Percentiles rank a stretch among this genome's conserved stretches.
These are phyloP conservation scores for Clarias gariepinus DNA, from an alignment of 2,113 vertebrate genomes.

Conservation along the genomic window DNA sequence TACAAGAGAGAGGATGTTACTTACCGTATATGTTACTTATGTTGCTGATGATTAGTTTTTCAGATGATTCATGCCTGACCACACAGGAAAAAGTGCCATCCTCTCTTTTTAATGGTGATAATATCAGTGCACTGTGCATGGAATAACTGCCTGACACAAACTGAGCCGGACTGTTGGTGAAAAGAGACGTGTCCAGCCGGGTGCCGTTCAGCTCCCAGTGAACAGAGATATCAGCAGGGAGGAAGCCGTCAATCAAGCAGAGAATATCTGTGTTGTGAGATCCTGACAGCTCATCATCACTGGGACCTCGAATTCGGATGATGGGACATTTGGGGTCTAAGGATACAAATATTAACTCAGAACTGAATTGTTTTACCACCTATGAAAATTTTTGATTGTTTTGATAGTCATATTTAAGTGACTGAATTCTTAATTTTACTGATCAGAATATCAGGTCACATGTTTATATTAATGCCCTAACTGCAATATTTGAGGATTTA, in stretches of 20 bases:
- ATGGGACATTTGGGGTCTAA: conserved; percentile 53
- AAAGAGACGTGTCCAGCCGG: conserved; percentile 40
- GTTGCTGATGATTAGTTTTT: conserved; percentile 26
- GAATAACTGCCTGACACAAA: too few relatives aligned
- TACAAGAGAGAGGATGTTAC: conserved; percentile 31
- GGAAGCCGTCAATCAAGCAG: conserved; percentile 65
- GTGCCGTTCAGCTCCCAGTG: conserved; percentile 62
- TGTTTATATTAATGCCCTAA: neutral
- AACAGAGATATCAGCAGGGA: conserved; percentile 60
- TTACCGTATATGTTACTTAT: conserved; percentile 64
- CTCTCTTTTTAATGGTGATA: conserved; percentile 33
- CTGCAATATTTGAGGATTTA: neutral
- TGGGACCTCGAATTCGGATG: conserved; percentile 58
- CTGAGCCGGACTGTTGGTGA: conserved; percentile 52
- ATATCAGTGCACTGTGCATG: conserved; percentile 59
- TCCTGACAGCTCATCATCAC: conserved; percentile 45
- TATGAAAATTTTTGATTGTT: too few relatives aligned
- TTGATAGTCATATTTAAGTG: neutral
- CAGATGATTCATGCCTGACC: conserved; percentile 66
- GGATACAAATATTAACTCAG: neutral
- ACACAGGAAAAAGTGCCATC: conserved; percentile 61
- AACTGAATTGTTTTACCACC: neutral
- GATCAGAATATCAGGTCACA: neutral
- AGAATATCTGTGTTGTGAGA: conserved; percentile 43
- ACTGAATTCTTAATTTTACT: neutral